These are phyloP conservation scores for Lasiommata megera DNA, from an alignment of 2,888 invertebrate species.

Conservation along the genomic window DNA sequence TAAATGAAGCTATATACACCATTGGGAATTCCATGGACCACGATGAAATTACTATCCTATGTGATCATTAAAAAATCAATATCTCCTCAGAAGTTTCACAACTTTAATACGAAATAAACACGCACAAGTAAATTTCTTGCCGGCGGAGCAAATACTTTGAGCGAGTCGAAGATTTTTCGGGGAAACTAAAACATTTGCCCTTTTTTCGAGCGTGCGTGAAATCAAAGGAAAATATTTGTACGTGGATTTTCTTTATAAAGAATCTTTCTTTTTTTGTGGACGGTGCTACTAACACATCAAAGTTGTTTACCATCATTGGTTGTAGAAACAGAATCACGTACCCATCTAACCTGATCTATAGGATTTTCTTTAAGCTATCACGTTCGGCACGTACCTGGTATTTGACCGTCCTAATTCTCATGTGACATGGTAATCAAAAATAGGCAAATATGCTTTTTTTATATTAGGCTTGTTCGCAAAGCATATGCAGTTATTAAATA, in stretches of 20 bases:
- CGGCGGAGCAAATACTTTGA: conserved; percentile 7
- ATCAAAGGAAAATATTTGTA: conserved; percentile 17
- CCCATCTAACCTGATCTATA: too few relatives aligned
- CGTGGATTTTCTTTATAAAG: conserved; percentile 1
- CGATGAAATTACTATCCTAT: too few relatives aligned
- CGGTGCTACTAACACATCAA: background rate
- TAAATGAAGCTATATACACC: too few relatives aligned
- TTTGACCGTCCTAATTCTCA: too few relatives aligned
- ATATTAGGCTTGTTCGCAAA: too few relatives aligned
- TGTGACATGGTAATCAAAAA: too few relatives aligned
- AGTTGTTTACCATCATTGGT: background rate
- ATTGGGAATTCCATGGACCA: too few relatives aligned
- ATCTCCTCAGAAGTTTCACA: too few relatives aligned
- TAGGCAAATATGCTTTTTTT: too few relatives aligned
- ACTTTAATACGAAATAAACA: background rate
- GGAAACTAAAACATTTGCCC: conserved; percentile 20
- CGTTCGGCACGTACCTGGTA: background rate
- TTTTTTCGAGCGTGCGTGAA: conserved; percentile 1
- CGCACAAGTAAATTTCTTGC: background rate
- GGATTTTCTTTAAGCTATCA: background rate
- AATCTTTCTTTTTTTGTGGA: background rate
- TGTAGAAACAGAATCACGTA: background rate
- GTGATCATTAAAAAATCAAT: too few relatives aligned
- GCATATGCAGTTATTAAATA: too few relatives aligned
- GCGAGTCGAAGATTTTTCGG: conserved; percentile 8